Evolutionary conservation across 2,888 invertebrate genomes (phyloP), one percentile per base, ranked within the genome.

Genomic region (Leucophenga montana): DNA sequence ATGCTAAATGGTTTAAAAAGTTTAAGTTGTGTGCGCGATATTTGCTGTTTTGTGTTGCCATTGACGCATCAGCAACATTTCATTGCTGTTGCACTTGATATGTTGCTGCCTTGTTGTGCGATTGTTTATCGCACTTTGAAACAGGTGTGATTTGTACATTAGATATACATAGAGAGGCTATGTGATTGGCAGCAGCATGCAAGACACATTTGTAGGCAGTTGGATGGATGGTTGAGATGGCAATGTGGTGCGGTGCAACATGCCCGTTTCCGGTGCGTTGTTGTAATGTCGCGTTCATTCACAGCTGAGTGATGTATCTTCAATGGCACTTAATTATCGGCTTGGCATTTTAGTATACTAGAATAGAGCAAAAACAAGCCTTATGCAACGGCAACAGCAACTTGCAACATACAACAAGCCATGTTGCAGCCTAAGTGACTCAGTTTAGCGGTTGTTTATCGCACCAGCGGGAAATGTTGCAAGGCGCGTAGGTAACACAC

Each of bases 401-500:
- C 74, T 61, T 57, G 65, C 67, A 74, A 69, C 68, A 57, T 27
- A 46, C 39, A 73, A 50, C 66, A 16, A 31, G 66, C 31, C 27
- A 57, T 50, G 22, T 20, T 18, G 11, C n/a, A 13, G 18, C 8
- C 20, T 46, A 46, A 64, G 62, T 64, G 62, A 13, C 62, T 64
- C 62, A 64, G 62, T 64, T 82, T 83, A 79, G 80, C 81, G 83
- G 83, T 84, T 81, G 84, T 83, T 82, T 84, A 82, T 84, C 82
- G 79, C 84, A 73, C 80, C 68, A 75, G 79, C 76, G 77, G 78
- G 79, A 79, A 73, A 79, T 82, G 84, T 82, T 84, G 84, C 83
- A 78, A 76, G 84, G 84, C 81, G 81, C 78, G 57, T 46, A 46
- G 67, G 46, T 59, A 59, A 57, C 57, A 22, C 31, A 22, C 18